Evolutionary conservation across 2,797 vertebrate genomes (phyloP), one percentile per base, ranked within the genome.

Genomic region (Psittacula echo): DNA sequence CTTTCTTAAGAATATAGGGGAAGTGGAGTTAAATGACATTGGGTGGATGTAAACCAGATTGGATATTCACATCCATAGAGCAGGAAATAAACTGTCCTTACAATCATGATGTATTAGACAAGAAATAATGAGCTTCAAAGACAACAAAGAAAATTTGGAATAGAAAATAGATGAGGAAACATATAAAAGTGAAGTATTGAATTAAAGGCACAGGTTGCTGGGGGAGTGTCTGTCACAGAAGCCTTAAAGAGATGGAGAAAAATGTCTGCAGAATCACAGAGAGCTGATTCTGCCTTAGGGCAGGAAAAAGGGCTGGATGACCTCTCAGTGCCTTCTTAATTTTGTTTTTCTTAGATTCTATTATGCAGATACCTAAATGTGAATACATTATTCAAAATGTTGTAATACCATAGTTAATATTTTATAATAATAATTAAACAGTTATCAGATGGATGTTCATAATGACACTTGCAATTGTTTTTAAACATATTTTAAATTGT

Each of bases 361-460:
- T 76, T 85, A 79, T 37, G n/a, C 13, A 70, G 34, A 54, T 70
- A 54, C 56, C 42, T 48, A 89, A 74, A 93, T 85, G 65, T 85
- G 39, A 90, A 93, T 74, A 44, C 6, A 83, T 68, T 89, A 75
- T 81, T 80, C 11, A 90, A 90, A 91, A 85, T 82, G 26, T 65
- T 87, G 4, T 42, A 78, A 78, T 45, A 80, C 3, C 15, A 81
- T 16, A 48, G 20, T 51, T 64, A 89, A 76, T 76, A 90, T 70
- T 85, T 94, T 86, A 68, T 65, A 75, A 50, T 61, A 76, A 67
- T 62, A 76, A 3, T 73, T 50, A 94, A 90, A 77, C 53, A 42
- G 13, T 67, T 85, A 20, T 3, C 77, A 41, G 70, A 29, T 6
- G 8, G 48, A 72, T 85, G 34, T 44, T 87, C 30, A 70, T 75